These are phyloP conservation scores for Bubo bubo DNA, from an alignment of 2,113 vertebrate species.

Conservation along the genomic window DNA sequence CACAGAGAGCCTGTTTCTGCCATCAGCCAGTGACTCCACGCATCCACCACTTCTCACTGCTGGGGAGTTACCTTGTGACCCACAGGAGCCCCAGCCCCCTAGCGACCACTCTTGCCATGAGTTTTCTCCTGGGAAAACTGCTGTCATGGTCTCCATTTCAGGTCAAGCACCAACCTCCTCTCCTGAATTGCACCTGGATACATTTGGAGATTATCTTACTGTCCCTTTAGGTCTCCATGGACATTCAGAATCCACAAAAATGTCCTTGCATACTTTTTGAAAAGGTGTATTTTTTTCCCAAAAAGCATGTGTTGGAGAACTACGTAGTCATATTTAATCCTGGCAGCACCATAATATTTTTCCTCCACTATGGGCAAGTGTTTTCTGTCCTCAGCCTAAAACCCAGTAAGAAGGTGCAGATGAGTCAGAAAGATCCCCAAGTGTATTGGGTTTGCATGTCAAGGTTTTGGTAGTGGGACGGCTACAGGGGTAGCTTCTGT, in stretches of 20 bases:
- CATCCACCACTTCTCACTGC: background rate
- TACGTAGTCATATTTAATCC: background rate
- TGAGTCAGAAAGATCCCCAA: background rate
- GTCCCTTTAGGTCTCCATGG: background rate
- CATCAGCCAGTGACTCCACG: background rate
- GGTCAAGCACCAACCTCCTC: background rate
- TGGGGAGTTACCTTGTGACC: background rate
- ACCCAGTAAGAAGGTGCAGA: background rate
- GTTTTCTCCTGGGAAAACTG: background rate
- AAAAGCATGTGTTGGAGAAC: background rate
- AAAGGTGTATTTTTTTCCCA: no score
- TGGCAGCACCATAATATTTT: slow-evolving; percentile 11
- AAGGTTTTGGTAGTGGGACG: no score
- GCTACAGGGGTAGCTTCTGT: no score
- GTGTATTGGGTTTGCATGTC: background rate
- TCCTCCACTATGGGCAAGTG: slow-evolving; percentile 65
- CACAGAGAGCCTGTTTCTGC: background rate
- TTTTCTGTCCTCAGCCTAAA: background rate
- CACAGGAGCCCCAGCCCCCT: background rate
- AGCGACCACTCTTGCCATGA: background rate
- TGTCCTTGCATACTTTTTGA: background rate
- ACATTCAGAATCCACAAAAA: background rate
- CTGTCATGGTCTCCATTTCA: background rate
- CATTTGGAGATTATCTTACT: slow-evolving; percentile 50
- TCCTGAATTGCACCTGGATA: background rate